Evolutionary conservation across 2,113 vertebrate species (phyloP).

Genomic region (Xiphophorus couchianus): DNA sequence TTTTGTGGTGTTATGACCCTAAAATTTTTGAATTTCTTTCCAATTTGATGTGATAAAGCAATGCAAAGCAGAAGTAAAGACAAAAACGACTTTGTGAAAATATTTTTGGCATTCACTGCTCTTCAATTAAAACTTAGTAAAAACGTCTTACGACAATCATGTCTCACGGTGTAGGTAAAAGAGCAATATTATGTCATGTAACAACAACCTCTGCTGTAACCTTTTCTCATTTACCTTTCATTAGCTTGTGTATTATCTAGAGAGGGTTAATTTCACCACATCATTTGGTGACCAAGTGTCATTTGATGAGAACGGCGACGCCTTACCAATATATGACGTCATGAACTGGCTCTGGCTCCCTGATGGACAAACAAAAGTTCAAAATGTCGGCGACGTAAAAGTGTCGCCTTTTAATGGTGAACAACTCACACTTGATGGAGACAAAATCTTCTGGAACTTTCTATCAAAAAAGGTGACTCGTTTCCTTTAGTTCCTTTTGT

Average conservation of each 20-base stretch:
- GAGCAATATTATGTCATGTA: no score
- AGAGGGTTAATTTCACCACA: conserved; percentile 73
- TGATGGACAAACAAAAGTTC: conserved; percentile 52
- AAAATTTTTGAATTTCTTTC: no score
- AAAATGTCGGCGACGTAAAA: conserved; percentile 69
- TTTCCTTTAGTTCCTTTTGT: background rate
- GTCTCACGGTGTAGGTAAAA: no score
- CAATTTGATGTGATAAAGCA: no score
- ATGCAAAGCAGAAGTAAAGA: no score
- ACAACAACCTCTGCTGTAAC: no score
- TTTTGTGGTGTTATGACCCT: no score
- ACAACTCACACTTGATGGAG: conserved; percentile 63
- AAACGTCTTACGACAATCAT: no score
- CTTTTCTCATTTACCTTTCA: background rate
- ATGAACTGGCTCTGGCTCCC: conserved; percentile 74
- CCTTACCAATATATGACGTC: conserved; percentile 78
- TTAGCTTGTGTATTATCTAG: conserved; percentile 67
- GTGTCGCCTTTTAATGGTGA: conserved; percentile 43
- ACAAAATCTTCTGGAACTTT: conserved; percentile 68
- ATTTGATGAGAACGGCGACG: conserved; percentile 79
- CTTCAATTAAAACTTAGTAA: no score
- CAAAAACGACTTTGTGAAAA: no score
- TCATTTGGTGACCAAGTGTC: conserved; percentile 74
- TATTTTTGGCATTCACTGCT: no score
- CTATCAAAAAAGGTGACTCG: conserved; percentile 43